Evolutionary conservation across 2,113 vertebrate species (phyloP).

Genomic region (Chaenogobius annularis): DNA sequence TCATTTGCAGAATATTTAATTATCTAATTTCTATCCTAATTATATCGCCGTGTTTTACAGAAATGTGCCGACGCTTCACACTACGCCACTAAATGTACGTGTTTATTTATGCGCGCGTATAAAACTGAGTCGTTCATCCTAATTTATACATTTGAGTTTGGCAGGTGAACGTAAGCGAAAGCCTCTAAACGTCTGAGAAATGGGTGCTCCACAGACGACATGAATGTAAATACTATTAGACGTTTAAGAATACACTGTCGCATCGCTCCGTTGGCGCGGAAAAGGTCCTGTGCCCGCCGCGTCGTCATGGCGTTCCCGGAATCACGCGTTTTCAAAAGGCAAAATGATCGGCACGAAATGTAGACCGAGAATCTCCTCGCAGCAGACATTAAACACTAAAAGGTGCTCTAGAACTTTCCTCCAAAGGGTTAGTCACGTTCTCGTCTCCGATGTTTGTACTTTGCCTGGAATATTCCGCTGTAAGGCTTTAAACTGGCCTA

Average conservation of each 20-base stretch:
- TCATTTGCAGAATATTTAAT: too few relatives aligned
- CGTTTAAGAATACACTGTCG: too few relatives aligned
- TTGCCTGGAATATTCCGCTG: neutral
- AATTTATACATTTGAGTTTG: conserved; percentile 37
- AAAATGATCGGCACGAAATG: too few relatives aligned
- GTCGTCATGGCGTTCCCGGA: too few relatives aligned
- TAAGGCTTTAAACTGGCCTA: neutral
- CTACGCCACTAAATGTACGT: neutral
- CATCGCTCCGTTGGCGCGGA: too few relatives aligned
- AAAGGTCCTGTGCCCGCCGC: too few relatives aligned
- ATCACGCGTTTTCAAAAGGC: too few relatives aligned
- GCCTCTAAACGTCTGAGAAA: conserved; percentile 12
- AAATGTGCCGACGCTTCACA: neutral
- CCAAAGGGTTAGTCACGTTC: too few relatives aligned
- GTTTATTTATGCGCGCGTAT: conserved; percentile 11
- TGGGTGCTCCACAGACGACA: conserved; percentile 47
- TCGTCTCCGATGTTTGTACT: too few relatives aligned
- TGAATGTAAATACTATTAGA: conserved; percentile 63
- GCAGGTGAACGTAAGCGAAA: conserved; percentile 3
- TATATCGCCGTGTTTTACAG: neutral
- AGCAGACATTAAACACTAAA: too few relatives aligned
- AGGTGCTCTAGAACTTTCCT: too few relatives aligned
- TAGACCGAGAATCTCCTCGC: too few relatives aligned
- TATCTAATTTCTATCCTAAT: neutral
- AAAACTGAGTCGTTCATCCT: neutral